Percentiles rank a stretch among this genome's conserved stretches.
phyloP scores from a whole-genome alignment of 2,797 vertebrate genomes.

The Gouania willdenowi region DNA sequence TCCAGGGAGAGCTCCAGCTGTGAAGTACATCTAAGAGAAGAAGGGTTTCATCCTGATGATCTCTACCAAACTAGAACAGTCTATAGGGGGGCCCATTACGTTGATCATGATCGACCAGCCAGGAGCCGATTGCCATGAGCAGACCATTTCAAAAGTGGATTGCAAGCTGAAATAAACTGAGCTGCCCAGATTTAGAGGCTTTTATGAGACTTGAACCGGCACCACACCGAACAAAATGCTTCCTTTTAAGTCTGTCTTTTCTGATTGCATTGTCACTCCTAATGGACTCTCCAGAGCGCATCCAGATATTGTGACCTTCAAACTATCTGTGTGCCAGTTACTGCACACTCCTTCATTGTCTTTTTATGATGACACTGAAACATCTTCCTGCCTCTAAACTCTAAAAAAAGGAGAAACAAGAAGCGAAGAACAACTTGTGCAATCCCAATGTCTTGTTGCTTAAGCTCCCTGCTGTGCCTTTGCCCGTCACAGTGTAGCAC shows the following conservation, averaged over 20 bases:
- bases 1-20: too few species aligned
- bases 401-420: conserved; percentile 4
- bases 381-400: conserved; percentile 15
- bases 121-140: too few species aligned
- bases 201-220: neutral
- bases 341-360: neutral
- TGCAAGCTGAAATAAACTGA: too few species aligned
- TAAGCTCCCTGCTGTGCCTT: conserved; percentile 8
- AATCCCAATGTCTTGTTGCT: conserved; percentile 40
- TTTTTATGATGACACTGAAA: neutral
- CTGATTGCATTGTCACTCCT: neutral
- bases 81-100: too few species aligned
- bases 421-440: conserved; percentile 11
- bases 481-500: conserved; percentile 15
- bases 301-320: neutral
- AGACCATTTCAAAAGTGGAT: too few species aligned
- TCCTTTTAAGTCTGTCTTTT: neutral
- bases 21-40: too few species aligned
- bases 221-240: neutral
- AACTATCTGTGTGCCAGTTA: neutral
- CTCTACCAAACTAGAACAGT: too few species aligned
- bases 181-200: too few species aligned
- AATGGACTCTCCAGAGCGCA: neutral
- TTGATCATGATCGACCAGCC: too few species aligned
- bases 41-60: too few species aligned